Percentiles rank a stretch among this genome's conserved stretches.
phyloP scores from a whole-genome alignment of 2,888 invertebrate species.

The Germaria angustata region DNA sequence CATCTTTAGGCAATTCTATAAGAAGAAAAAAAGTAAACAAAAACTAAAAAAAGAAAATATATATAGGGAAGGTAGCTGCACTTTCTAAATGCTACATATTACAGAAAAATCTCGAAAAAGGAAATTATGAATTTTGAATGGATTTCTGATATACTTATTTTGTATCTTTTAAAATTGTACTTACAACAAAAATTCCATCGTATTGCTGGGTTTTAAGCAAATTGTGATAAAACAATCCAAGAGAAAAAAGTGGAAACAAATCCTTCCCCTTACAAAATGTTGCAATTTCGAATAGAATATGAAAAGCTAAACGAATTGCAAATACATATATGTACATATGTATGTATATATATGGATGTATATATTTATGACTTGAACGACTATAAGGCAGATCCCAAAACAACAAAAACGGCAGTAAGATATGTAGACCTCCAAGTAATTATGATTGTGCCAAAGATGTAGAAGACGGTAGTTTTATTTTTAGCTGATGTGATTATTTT shows the following conservation, averaged over 20 bases:
- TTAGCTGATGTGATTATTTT: constrained; percentile 67
- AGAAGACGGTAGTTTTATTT: constrained; percentile 63
- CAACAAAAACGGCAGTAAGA: not conserved
- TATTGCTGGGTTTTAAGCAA: constrained; percentile 65
- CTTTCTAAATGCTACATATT: constrained; percentile 52
- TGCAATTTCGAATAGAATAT: not conserved
- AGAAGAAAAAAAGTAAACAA: constrained; percentile 36
- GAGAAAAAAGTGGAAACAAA: not conserved
- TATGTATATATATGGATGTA: no score
- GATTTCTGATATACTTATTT: no score
- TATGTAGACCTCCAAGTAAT: constrained; percentile 30
- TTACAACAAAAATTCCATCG: constrained; percentile 80
- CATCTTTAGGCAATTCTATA: not conserved
- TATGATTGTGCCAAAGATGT: constrained; percentile 20
- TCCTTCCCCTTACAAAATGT: constrained; percentile 15
- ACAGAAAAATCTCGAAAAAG: constrained; percentile 45
- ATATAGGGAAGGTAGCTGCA: constrained; percentile 49
- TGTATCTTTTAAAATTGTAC: constrained; percentile 66
- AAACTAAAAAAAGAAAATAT: constrained; percentile 22
- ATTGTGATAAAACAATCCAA: constrained; percentile 39
- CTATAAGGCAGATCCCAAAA: not conserved
- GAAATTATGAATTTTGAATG: not conserved
- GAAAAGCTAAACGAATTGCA: not conserved
- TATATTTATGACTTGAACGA: not conserved
- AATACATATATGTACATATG: no score